Evolutionary conservation across 2,888 invertebrate genomes (phyloP).

Genomic region (Leucophenga maculata): DNA sequence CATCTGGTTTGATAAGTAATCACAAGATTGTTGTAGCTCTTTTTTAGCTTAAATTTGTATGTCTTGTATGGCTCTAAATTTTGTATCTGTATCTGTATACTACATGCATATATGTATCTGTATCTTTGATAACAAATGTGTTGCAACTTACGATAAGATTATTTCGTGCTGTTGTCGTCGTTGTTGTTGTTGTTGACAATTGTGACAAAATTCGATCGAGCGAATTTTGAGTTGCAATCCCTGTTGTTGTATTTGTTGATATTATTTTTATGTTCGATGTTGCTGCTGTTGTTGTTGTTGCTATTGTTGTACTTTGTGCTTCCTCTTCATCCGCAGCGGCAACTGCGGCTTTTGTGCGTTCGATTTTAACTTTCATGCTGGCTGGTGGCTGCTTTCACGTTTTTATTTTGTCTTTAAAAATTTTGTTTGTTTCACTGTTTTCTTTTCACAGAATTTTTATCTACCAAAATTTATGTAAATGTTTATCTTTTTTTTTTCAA

Average conservation of each 20-base stretch:
- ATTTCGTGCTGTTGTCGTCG: constrained; percentile 59
- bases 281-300: constrained; percentile 27
- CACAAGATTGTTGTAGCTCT: too few relatives aligned
- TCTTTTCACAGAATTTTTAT: too few relatives aligned
- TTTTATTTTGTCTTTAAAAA: background rate
- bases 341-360: constrained; percentile 44
- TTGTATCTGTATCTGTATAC: too few relatives aligned
- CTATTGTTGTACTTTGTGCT: constrained; percentile 21
- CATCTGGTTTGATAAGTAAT: too few relatives aligned
- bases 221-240: constrained; percentile 28
- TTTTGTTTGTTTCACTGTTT: background rate
- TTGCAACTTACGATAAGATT: constrained; percentile 69
- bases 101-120: too few relatives aligned
- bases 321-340: constrained; percentile 29
- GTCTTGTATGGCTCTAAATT: too few relatives aligned
- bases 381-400: constrained; percentile 13
- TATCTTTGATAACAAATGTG: background rate
- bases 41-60: too few relatives aligned
- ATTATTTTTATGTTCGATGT: constrained; percentile 16
- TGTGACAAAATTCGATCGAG: constrained; percentile 58
- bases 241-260: constrained; percentile 27
- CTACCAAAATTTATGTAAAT: background rate
- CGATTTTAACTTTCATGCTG: constrained; percentile 69
- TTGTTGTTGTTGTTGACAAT: constrained; percentile 54
- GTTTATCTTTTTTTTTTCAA: background rate